Base-by-base conservation (phyloP, 2,888 invertebrate genomes). In the Stenodera caucasica region DNA sequence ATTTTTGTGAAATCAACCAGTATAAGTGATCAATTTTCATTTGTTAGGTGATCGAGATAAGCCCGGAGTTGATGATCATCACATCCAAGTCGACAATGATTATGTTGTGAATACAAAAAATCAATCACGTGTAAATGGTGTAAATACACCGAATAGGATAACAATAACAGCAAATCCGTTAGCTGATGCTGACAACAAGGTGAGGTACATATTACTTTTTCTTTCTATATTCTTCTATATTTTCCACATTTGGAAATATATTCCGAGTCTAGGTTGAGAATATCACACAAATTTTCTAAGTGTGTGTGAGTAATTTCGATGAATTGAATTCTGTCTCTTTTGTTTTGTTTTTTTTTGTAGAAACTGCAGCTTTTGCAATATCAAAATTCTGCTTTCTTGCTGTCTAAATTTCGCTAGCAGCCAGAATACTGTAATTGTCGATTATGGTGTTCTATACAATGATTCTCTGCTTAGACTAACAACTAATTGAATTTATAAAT, bases 141-240 rank as follows among this genome's bases (percentile, higher is more conserved):
- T 45, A 23, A 21, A 9, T 23, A 18, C 21, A 9, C 65, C 74
- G 15, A 81, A 78, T 68, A 74, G 79, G 57, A 89, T 90, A 74
- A 90, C 90, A 58, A 90, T 90, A 72, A 90, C 90, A 5, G 86
- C 88, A 57, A 91, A 91, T 79, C 90, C 90, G 29, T 83, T 91
- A 77, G 90, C 90, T 37, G 85, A 85, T 66, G 82, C 84, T 58
- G 82, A 85, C 72, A 86, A 87, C 71, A 90, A 90, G 85, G 90
- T 88, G 80, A 82, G 81, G 76, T 74, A 74, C 70, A 75, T 78
- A 73, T 45, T 45, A 11, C 18, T 7, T 45, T 45, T 45, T 15
- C 37, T 37, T 37, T 15, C 6, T 69, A 65, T 53, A 60, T 68
- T 70, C 58, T 56, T 52, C 51, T 55, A 61, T 64, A 60, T 63